Evolutionary conservation across 2,797 vertebrate genomes (phyloP), one percentile per base, ranked within the genome.

Genomic region (Hipposideros larvatus): DNA sequence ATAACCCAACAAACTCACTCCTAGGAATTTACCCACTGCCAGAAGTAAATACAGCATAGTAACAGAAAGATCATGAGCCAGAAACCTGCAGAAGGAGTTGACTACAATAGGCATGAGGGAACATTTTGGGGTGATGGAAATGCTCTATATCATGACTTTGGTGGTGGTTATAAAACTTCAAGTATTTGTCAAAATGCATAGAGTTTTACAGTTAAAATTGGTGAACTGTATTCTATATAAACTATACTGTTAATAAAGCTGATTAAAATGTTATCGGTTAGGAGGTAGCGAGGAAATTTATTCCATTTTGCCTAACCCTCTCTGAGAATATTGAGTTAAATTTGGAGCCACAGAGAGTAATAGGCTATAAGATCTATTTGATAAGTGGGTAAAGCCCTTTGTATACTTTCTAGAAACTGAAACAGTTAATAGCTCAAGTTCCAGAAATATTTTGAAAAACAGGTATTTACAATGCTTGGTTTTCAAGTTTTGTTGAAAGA

Each of bases 321-420:
- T 96, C 53, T 79, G 73, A 95, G 37, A 93, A 79, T 31, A 79
- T 0, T 77, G 63, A 70, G 77, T 68, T 89, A 75, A 91, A 96
- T 87, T 71, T 94, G 46, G 4, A 87, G 55, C 13, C 55, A 55
- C 34, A 87, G 90, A 61, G 51, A 66, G 7, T 8, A 83, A 63
- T 15, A 34, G 57, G 24, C 51, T 73, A 2, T 82, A 71, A 86
- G 57, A 78, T 22, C 16, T 63, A 21, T 75, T 68, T 31, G 73
- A 14, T 53, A 95, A 43, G n/a, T 43, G 68, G 74, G 34, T 28
- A 87, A 96, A 90, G 87, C 8, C 14, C 66, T 90, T 70, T 28
- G 14, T 21, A 75, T 80, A 57, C 7, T 87, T 85, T 37, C n/a
- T 66, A 96, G 82, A 88, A 96, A 65, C 2, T 37, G 28, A 85